Evolutionary conservation across 2,888 invertebrate species (phyloP), one percentile per base, ranked within the genome.

Genomic region (Sussaba pulchella): DNA sequence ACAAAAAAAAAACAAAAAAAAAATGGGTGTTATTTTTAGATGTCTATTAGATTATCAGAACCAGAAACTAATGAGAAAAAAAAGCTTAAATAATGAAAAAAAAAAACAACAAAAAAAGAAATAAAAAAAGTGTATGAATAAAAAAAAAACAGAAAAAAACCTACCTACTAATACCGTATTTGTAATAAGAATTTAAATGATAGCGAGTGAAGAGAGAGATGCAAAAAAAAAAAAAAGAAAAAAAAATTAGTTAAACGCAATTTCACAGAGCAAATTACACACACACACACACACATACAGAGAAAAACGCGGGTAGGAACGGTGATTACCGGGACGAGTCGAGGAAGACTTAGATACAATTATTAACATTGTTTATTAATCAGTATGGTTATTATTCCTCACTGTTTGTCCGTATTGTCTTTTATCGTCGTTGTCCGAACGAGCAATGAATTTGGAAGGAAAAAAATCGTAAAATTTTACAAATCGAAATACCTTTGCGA

Each of bases 201-300:
- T 82, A 78, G 72, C 72, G 73, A 72, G 71, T 26, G 47, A 19
- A 54, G 76, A 67, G 61, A 12, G 45, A 84, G 85, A 67, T 41
- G 67, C 81, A 61, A 71, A 73, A 75, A 80, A 95, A 52, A 45
- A 84, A 85, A 67, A 39, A 67, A 81, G 57, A 71, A 74, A 75
- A 80, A 95, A 76, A 76, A 95, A 95, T 95, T 88, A 87, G 87
- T 87, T 87, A 85, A 87, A 86, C 85, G 85, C 87, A 81, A 81
- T 80, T 83, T 81, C 64, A 82, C 72, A 81, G 78, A 76, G 73
- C 59, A 67, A 74, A 67, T 81, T 77, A 72, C 66, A 82, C 74
- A 67, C 47, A 66, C 17, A 71, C 64, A 36, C 57, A 17, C 31
- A 31, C n/a, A n/a, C n/a, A n/a, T n/a, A n/a, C n/a, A n/a, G n/a